Percentiles rank a stretch among this genome's conserved stretches.
Evolutionary conservation across 2,113 vertebrate genomes (phyloP).

Genomic region (Talpa occidentalis): DNA sequence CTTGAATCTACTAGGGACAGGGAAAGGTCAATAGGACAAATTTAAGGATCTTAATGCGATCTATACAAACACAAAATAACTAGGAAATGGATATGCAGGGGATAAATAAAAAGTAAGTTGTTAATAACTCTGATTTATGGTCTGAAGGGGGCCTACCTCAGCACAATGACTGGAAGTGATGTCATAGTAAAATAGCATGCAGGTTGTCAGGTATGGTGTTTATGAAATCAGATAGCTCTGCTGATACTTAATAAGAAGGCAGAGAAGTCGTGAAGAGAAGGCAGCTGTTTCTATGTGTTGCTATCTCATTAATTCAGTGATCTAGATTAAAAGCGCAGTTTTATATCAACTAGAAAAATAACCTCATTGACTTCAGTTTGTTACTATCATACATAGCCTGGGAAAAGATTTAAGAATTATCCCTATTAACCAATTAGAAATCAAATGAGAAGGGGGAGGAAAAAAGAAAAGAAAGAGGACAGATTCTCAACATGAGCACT

Average conservation of each 20-base stretch:
- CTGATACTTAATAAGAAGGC: not conserved
- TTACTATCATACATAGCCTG: not conserved
- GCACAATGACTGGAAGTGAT: not conserved
- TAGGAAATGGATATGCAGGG: not conserved
- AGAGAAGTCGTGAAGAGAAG: not conserved
- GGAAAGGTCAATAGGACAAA: not conserved
- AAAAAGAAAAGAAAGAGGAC: not conserved
- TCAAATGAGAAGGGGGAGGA: not conserved
- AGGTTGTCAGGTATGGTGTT: no score
- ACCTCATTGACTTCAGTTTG: not conserved
- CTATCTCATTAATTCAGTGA: not conserved
- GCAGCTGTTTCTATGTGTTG: not conserved
- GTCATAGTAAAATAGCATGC: not conserved
- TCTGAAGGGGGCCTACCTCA: not conserved
- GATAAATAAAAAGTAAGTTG: not conserved
- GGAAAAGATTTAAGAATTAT: slow-evolving; percentile 11
- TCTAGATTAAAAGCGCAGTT: not conserved
- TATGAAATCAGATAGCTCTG: not conserved
- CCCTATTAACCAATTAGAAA: not conserved
- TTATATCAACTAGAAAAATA: slow-evolving; percentile 21
- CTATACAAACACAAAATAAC: not conserved
- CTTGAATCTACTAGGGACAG: not conserved
- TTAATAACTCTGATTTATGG: not conserved
- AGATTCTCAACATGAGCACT: not conserved
- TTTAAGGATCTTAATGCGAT: not conserved